Evolutionary conservation across 2,797 vertebrate genomes (phyloP), one percentile per base, ranked within the genome.

Genomic region (Chiroxiphia lanceolata): DNA sequence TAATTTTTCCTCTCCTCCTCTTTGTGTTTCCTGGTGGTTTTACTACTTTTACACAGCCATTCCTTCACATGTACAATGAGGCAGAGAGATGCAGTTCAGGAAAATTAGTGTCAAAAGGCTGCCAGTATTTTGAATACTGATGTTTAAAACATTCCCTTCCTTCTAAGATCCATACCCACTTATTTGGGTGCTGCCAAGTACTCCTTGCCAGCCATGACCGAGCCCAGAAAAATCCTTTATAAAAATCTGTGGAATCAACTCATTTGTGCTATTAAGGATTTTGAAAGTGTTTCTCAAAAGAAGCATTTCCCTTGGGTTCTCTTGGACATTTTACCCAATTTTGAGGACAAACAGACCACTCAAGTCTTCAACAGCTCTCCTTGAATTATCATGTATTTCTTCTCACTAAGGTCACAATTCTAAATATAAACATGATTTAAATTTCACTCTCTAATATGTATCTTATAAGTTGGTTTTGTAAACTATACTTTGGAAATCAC

Each of bases 61-160:
- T 85, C 56, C 42, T 75, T 86, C 85, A 82, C 84, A 93, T 1
- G 1, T 94, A 84, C 60, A 71, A 59, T 78, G 61, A 91, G 72
- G 84, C 74, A 90, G 72, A 86, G 84, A 78, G 53, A 61, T 81
- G 47, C 70, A 81, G 51, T 50, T 93, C 40, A 26, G 64, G 31
- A 90, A 93, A 71, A 77, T 53, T 8, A 29, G 31, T 69, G 68
- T 87, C 75, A 61, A 77, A 93, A 87, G 27, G 56, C 83, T 93
- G 80, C 59, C 84, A 83, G n/a, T 29, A 31, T 84, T 93, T 91
- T 57, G 36, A 82, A 87, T 83, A 13, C 27, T 87, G 69, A 91
- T 94, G 56, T 77, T 90, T 60, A 93, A 94, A 94, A 68, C 77
- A 89, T 89, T 92, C 90, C 45, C 40, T 90, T 53, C 22, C 17